Percentiles rank a stretch among this genome's conserved stretches.
Conservation (phyloP, 1,140 invertebrate genomes). For the Aphelinus certus region DNA sequence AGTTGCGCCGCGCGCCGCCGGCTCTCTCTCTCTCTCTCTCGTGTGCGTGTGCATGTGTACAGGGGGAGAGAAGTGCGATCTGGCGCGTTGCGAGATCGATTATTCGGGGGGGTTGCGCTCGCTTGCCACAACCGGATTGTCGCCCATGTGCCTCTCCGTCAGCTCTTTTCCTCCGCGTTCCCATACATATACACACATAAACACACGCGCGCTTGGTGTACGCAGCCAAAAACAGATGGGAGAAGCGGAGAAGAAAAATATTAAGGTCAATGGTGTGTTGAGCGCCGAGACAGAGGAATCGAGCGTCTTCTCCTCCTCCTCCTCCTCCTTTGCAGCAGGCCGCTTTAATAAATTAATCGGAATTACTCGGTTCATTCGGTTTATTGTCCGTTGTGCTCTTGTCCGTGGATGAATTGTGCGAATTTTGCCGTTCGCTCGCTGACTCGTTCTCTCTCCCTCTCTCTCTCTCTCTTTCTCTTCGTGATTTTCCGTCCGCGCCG, state of each 20-base stretch:
- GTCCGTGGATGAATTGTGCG: neutral
- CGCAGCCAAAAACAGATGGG: too few species aligned
- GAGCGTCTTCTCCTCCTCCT: neutral
- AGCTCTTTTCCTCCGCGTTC: too few species aligned
- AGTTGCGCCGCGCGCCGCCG: neutral
- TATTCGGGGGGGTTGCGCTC: neutral
- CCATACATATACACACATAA: too few species aligned
- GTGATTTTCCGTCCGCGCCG: neutral
- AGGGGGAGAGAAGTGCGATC: neutral
- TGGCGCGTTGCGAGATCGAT: neutral
- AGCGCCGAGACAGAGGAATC: neutral
- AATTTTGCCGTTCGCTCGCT: neutral
- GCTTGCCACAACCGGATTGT: neutral
- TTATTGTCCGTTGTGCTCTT: conserved; percentile 2
- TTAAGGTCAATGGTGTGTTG: too few species aligned
- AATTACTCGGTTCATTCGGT: conserved; percentile 11
- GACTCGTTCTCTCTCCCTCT: too few species aligned
- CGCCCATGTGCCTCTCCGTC: too few species aligned
- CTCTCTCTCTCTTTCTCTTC: too few species aligned
- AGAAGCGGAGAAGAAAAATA: too few species aligned
- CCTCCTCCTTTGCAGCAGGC: neutral
- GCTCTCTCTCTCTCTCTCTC: neutral
- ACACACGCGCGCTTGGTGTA: too few species aligned
- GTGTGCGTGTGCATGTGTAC: neutral
- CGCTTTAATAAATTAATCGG: conserved; percentile 13